Evolutionary conservation across 2,888 invertebrate genomes (phyloP), one percentile per base, ranked within the genome.

Genomic region (Rotaria macrura): DNA sequence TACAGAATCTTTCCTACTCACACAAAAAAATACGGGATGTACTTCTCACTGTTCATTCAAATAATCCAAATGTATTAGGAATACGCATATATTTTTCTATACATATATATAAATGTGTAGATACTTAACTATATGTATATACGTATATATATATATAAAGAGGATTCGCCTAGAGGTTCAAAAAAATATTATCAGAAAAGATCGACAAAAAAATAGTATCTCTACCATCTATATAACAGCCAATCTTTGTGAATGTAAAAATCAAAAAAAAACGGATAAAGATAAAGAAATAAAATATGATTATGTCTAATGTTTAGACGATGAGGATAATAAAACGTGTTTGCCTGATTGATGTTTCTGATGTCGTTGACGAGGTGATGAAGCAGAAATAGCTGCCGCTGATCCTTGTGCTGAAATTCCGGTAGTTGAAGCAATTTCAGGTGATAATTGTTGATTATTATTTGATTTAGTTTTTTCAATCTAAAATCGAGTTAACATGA

Each of bases 401-500:
- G 49, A 0, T 17, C 17, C 3, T 14, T 14, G 14, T 3, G 17
- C 57, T 0, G 29, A 10, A 65, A 17, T 4, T 34, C 34, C 25
- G 20, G 34, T 29, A 14, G 65, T 20, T 2, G 17, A 14, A 29
- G 65, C 7, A 20, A 10, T 29, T 29, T 34, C 34, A 7, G 65
- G 20, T 65, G 34, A 3, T 1, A 25, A 7, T 65, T 65, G 65
- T 38, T 65, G 65, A 79, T 3, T 25, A 79, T 40, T 40, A 20
- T 79, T 79, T 79, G 79, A 79, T 79, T 79, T 79, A 2, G 79
- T n/a, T 79, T 43, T 40, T 79, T 79, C 79, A 79, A 79, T 20
- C 79, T 79, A 12, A 25, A 43, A 38, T 38, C 6, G 10, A 43
- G 23, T n/a, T n/a, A n/a, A n/a, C n/a, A n/a, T n/a, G n/a, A 25